Percentiles rank a stretch among this genome's conserved stretches.
Conservation (phyloP, 2,888 invertebrate genomes). For the Cephus rjabovi region DNA sequence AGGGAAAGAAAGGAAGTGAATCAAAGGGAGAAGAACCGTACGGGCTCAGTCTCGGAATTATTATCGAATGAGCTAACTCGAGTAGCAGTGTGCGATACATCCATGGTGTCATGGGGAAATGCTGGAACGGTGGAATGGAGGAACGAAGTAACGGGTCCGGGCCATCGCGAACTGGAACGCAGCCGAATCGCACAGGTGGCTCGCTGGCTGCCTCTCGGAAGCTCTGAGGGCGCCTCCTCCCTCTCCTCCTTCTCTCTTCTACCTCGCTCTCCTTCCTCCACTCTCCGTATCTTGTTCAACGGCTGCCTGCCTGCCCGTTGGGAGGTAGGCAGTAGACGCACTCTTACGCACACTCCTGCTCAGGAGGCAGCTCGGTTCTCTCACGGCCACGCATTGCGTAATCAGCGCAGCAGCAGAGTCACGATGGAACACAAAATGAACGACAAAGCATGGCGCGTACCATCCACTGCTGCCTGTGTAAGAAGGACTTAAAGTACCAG, state of each 20-base stretch:
- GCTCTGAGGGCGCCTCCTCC: background rate
- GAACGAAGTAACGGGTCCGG: slow-evolving; percentile 1
- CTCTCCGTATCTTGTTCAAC: background rate
- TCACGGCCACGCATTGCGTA: slow-evolving; percentile 66
- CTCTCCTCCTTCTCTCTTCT: background rate
- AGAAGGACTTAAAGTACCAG: too few relatives aligned
- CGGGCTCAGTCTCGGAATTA: too few relatives aligned
- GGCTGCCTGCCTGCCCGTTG: background rate
- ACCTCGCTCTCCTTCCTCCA: background rate
- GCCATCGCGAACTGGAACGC: slow-evolving; percentile 13
- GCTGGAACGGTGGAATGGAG: slow-evolving; percentile 9
- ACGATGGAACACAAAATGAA: slow-evolving; percentile 53
- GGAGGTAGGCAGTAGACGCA: slow-evolving; percentile 1
- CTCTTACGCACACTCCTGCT: background rate
- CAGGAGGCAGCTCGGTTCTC: slow-evolving; percentile 45
- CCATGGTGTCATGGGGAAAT: too few relatives aligned
- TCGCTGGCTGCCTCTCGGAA: slow-evolving; percentile 7
- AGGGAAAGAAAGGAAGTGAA: too few relatives aligned
- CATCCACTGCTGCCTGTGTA: slow-evolving; percentile 25
- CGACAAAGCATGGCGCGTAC: slow-evolving; percentile 52
- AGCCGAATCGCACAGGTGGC: slow-evolving; percentile 44
- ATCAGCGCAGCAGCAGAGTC: slow-evolving; percentile 54
- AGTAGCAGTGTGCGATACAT: too few relatives aligned
- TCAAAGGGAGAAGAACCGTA: too few relatives aligned
- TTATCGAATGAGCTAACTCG: too few relatives aligned